Evolutionary conservation across 2,888 invertebrate species (phyloP), one percentile per base, ranked within the genome.

Genomic region (Callinectes sapidus): DNA sequence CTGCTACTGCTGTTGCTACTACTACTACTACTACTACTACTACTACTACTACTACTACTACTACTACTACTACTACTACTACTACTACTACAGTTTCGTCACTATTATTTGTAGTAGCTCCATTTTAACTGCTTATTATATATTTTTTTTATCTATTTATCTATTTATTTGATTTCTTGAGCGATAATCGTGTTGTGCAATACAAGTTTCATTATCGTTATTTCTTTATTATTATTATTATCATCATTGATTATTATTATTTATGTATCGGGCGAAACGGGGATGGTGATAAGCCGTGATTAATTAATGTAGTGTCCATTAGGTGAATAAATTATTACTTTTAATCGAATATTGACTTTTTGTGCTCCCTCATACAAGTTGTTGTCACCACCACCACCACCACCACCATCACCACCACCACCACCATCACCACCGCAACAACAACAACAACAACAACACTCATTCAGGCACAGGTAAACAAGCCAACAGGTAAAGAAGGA

Each of bases 1-100:
- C 88, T 54, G 35, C 55, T 88, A 55, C 89, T 89, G 61, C 66
- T 89, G 8, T 55, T 89, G 55, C 86, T 86, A 39, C 39, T 86
- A 86, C 42, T 86, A 39, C 89, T 89, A 61, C 89, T 61, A 61
- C 89, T 61, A 61, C 89, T 54, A 87, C 48, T 54, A 87, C 48
- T 28, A 48, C 87, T 54, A 87, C 87, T 54, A 87, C 87, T 87
- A 87, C 54, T 87, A 48, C 87, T 87, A 87, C 87, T 87, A 87
- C n/a, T 23, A 48, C 48, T 87, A 87, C 28, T 87, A 87, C 87
- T 48, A 87, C 87, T 86, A 86, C 86, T 86, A 32, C 32, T 86
- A 86, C 48, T 86, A 86, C 86, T 86, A 86, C 86, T 86, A 86
- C 86, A 39, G 18, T n/a, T n/a, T n/a, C 66, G 16, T 71, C n/a